Conservation (phyloP, 2,888 invertebrate species). For the Halictus quadricinctus region DNA sequence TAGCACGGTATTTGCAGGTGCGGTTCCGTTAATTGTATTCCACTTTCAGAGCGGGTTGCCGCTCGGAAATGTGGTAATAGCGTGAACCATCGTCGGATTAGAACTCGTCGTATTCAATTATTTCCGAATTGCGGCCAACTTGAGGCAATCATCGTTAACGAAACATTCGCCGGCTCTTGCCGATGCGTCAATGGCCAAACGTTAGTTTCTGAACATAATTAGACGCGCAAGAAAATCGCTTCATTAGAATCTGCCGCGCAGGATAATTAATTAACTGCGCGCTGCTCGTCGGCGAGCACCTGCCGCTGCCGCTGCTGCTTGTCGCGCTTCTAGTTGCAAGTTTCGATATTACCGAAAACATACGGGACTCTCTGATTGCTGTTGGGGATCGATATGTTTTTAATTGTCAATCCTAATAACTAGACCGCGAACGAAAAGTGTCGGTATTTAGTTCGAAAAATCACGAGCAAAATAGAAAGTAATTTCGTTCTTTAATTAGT, state of each 20-base stretch:
- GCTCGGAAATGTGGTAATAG: constrained; percentile 43
- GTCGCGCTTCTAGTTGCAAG: background rate
- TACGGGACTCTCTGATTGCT: background rate
- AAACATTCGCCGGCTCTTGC: constrained; percentile 38
- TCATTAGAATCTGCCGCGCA: constrained; percentile 14
- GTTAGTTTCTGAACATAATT: constrained; percentile 30
- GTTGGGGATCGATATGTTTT: background rate
- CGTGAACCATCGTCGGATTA: constrained; percentile 49
- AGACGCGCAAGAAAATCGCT: constrained; percentile 34
- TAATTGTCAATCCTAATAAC: background rate
- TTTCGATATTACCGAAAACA: background rate
- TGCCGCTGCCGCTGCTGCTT: background rate
- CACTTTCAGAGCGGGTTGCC: constrained; percentile 42
- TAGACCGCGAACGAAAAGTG: background rate
- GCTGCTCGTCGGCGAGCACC: background rate
- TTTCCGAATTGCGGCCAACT: constrained; percentile 59
- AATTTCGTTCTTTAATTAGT: background rate
- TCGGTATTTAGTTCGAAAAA: too few species aligned
- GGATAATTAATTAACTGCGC: constrained; percentile 30
- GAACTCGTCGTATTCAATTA: constrained; percentile 61
- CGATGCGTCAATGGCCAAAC: constrained; percentile 32
- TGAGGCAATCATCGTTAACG: constrained; percentile 59
- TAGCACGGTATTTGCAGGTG: constrained; percentile 25
- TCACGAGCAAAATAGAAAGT: background rate
- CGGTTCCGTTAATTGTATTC: constrained; percentile 52